Conservation (phyloP, 2,797 vertebrate genomes). For the Sebastes steindachneri region DNA sequence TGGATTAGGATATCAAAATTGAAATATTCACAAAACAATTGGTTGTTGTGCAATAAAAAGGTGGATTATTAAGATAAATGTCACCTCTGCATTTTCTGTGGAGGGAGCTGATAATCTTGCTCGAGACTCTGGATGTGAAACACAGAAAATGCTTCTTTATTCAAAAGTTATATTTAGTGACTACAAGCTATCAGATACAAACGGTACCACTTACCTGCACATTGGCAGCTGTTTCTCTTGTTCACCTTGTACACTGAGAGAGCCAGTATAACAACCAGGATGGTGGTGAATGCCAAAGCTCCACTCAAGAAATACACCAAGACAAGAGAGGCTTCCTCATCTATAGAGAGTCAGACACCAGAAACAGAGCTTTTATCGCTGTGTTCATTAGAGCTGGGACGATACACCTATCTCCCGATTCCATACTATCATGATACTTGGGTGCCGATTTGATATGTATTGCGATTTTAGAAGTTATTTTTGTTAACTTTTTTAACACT, state of each 20-base stretch:
- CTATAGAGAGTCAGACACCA: background rate
- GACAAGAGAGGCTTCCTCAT: background rate
- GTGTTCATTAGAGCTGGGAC: too few relatives aligned
- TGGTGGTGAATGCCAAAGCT: background rate
- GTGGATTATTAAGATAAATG: background rate
- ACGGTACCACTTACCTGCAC: background rate
- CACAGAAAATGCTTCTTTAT: background rate
- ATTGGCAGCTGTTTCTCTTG: background rate
- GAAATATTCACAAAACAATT: too few relatives aligned
- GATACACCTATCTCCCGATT: too few relatives aligned
- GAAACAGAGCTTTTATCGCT: too few relatives aligned
- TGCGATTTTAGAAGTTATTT: too few relatives aligned
- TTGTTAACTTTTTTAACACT: too few relatives aligned
- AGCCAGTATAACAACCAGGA: background rate
- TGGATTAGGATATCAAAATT: background rate
- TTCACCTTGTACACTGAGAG: background rate
- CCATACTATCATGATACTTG: too few relatives aligned
- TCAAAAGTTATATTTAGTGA: background rate
- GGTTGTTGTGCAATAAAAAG: too few relatives aligned
- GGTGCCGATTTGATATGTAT: too few relatives aligned
- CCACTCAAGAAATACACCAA: background rate
- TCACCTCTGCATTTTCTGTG: slow-evolving; percentile 5
- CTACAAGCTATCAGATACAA: background rate
- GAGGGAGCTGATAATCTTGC: background rate
- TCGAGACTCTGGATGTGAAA: background rate